Evolutionary conservation across 2,797 vertebrate genomes (phyloP), one percentile per base, ranked within the genome.

Genomic region (Coccyzus lansbergi): DNA sequence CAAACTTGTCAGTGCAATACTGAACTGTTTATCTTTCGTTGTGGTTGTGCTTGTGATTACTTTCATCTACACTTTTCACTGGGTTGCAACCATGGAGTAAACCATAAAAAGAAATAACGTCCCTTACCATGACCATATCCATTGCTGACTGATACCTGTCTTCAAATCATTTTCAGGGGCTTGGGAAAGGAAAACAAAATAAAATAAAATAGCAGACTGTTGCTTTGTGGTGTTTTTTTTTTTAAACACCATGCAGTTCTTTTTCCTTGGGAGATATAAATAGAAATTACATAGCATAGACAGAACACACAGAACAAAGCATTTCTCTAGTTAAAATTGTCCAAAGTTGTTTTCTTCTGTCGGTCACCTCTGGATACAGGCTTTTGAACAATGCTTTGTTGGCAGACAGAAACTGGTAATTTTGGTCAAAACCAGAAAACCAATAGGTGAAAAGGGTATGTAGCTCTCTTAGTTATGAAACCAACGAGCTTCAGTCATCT

Each of bases 161-260:
- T 81, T 77, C 42, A 80, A 55, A 74, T 60, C 15, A 29, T 75
- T 78, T 94, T 88, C 53, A n/a, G 65, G 11, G 6, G 0, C 1
- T 53, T 84, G 7, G 25, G 64, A 34, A 79, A 84, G 36, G 29
- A 88, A 88, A 64, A 29, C n/a, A n/a, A n/a, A n/a, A n/a, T n/a
- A n/a, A 55, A 6, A 20, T 1, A 44, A 20, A 5, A 21, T 34
- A 65, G 4, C 4, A 6, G 58, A 13, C 0, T 42, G 10, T 1
- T 2, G 1, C 3, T 13, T 33, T 24, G 10, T 10, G 26, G 1
- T 34, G 1, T 34, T 13, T 7, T 53, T 53, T 36, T 78, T 60
- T 36, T 59, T 82, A 76, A 62, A 64, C 9, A 42, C 6, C 12
- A 34, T 4, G 7, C 42, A 29, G 18, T 49, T 83, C 20, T 46